Percentiles rank a stretch among this genome's conserved stretches.
Evolutionary conservation across 1,140 invertebrate species (phyloP).

Genomic region (Apocrypta bakeri): DNA sequence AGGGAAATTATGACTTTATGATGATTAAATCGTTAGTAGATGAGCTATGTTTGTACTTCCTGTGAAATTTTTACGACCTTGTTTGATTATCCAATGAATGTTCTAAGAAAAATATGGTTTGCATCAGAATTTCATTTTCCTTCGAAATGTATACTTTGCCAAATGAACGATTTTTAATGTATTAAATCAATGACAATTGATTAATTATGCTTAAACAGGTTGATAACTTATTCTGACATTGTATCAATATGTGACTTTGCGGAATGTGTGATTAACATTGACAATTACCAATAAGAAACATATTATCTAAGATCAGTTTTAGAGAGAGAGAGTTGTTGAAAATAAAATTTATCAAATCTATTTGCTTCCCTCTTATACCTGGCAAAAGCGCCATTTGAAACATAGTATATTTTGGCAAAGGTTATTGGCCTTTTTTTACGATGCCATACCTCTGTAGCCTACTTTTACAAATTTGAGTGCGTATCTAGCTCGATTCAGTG

Average conservation of each 20-base stretch:
- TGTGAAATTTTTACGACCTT: not conserved
- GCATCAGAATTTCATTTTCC: not conserved
- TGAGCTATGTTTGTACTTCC: not conserved
- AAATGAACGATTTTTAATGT: not conserved
- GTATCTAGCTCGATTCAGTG: not conserved
- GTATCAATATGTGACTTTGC: too few relatives aligned
- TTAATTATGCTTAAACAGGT: not conserved
- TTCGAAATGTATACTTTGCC: not conserved
- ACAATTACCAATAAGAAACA: too few relatives aligned
- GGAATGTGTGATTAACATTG: too few relatives aligned
- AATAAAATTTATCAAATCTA: not conserved
- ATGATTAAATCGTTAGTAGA: slow-evolving; percentile 11
- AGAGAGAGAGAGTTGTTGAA: too few relatives aligned
- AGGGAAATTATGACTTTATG: slow-evolving; percentile 10
- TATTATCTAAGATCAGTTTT: too few relatives aligned
- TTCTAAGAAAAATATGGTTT: not conserved
- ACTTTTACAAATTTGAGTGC: not conserved
- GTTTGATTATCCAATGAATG: not conserved
- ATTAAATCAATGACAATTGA: not conserved
- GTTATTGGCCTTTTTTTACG: slow-evolving; percentile 36
- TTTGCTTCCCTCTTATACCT: not conserved
- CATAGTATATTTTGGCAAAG: not conserved
- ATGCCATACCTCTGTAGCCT: not conserved
- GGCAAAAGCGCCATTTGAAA: not conserved
- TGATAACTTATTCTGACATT: not conserved